phyloP scores from a whole-genome alignment of 2,888 invertebrate genomes.

The Protophormia terraenovae region DNA sequence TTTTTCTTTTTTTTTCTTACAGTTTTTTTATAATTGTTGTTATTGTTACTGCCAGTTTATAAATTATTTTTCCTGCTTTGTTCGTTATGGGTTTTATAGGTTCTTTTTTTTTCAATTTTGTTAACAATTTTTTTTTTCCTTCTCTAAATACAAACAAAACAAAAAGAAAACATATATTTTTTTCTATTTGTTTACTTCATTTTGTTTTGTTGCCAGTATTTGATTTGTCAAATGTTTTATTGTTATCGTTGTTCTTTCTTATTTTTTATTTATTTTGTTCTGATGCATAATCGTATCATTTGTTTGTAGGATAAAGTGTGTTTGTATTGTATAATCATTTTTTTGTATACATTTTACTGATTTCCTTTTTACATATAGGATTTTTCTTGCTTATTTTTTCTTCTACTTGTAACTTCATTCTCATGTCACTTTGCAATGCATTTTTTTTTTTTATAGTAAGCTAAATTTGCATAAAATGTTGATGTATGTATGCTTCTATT shows the following conservation, averaged over 20 bases:
- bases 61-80: slow-evolving; percentile 38
- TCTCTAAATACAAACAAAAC: neutral
- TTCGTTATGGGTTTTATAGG: slow-evolving; percentile 6
- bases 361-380: slow-evolving; percentile 34
- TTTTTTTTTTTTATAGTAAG: slow-evolving; percentile 12
- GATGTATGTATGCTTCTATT: neutral
- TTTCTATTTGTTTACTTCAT: slow-evolving; percentile 5
- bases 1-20: neutral
- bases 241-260: slow-evolving; percentile 44
- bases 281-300: slow-evolving; percentile 54
- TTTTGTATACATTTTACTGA: slow-evolving; percentile 36
- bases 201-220: slow-evolving; percentile 70
- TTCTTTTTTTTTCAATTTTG: neutral
- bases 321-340: slow-evolving; percentile 17
- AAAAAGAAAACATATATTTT: slow-evolving; percentile 16
- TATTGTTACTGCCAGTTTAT: slow-evolving; percentile 28
- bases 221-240: slow-evolving; percentile 74
- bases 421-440: slow-evolving; percentile 61
- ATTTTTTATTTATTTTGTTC: no score
- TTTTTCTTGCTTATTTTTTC: slow-evolving; percentile 62
- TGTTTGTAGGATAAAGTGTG: slow-evolving; percentile 32
- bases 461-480: slow-evolving; percentile 13
- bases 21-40: slow-evolving; percentile 1
- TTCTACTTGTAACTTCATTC: slow-evolving; percentile 60
- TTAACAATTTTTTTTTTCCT: neutral